phyloP scores from a whole-genome alignment of 2,888 invertebrate species.

The Mesodorylaimus sp. region DNA sequence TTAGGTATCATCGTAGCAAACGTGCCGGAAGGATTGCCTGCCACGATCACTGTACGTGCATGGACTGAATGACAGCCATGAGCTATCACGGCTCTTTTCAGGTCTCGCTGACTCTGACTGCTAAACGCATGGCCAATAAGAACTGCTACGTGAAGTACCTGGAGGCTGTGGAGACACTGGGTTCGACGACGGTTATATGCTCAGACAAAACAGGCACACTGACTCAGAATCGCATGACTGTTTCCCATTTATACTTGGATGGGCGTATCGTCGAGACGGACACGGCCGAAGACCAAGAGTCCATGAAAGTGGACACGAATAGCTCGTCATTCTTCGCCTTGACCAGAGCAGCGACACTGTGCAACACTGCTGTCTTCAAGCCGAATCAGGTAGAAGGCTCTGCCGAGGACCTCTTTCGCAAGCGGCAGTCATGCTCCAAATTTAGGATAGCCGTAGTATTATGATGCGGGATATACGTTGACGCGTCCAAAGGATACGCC shows the following conservation, averaged over 20 bases:
- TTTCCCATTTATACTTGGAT: conserved; percentile 13
- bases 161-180: conserved; percentile 58
- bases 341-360: conserved; percentile 75
- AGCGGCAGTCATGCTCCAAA: too few species aligned
- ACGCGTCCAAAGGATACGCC: too few species aligned
- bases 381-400: conserved; percentile 46
- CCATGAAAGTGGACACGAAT: neutral
- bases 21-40: too few species aligned
- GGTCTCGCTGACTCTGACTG: conserved; percentile 85
- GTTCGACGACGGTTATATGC: conserved; percentile 59
- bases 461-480: too few species aligned
- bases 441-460: too few species aligned
- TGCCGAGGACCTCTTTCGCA: too few species aligned
- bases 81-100: too few species aligned
- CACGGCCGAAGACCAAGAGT: conserved; percentile 86
- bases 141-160: conserved; percentile 61
- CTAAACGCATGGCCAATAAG: conserved; percentile 93
- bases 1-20: too few species aligned
- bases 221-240: conserved; percentile 54
- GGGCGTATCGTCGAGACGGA: conserved; percentile 82
- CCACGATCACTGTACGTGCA: too few species aligned
- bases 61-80: too few species aligned
- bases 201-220: conserved; percentile 61
- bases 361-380: conserved; percentile 93
- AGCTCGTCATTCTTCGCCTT: conserved; percentile 43